Percentiles rank a stretch among this genome's conserved stretches.
Evolutionary conservation across 2,888 invertebrate genomes (phyloP).

Genomic region (Barypeithes pellucidus): DNA sequence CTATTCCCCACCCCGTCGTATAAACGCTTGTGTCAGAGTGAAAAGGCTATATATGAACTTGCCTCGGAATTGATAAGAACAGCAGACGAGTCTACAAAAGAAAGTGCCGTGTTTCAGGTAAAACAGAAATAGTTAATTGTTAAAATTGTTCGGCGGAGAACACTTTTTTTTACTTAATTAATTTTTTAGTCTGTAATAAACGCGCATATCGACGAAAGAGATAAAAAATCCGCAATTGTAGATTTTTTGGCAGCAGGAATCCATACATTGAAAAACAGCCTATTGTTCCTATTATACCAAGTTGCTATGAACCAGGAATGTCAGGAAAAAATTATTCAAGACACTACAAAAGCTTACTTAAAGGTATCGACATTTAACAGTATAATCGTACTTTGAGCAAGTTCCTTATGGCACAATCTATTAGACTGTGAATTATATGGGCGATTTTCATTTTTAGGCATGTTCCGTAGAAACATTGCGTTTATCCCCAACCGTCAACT

Average conservation of each 20-base stretch:
- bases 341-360: slow-evolving; percentile 75
- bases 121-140: neutral
- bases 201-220: slow-evolving; percentile 82
- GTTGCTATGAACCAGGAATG: slow-evolving; percentile 80
- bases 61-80: slow-evolving; percentile 85
- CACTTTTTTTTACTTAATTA: neutral
- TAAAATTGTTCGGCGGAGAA: too few species aligned
- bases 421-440: too few species aligned
- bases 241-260: slow-evolving; percentile 92
- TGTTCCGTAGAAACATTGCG: slow-evolving; percentile 86
- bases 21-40: slow-evolving; percentile 80
- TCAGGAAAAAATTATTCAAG: slow-evolving; percentile 77
- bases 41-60: slow-evolving; percentile 84
- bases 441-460: slow-evolving; percentile 69
- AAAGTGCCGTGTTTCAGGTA: slow-evolving; percentile 78
- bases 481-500: slow-evolving; percentile 84
- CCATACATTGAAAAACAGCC: slow-evolving; percentile 88
- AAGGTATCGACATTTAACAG: slow-evolving; percentile 68
- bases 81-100: slow-evolving; percentile 73
- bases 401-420: too few species aligned
- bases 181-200: slow-evolving; percentile 78
- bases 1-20: slow-evolving; percentile 83
- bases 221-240: slow-evolving; percentile 88
- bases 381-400: too few species aligned
- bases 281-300: slow-evolving; percentile 84